Percentiles rank a stretch among this genome's conserved stretches.
phyloP scores from a whole-genome alignment of 2,113 vertebrate species.

The Porphyrio hochstetteri region DNA sequence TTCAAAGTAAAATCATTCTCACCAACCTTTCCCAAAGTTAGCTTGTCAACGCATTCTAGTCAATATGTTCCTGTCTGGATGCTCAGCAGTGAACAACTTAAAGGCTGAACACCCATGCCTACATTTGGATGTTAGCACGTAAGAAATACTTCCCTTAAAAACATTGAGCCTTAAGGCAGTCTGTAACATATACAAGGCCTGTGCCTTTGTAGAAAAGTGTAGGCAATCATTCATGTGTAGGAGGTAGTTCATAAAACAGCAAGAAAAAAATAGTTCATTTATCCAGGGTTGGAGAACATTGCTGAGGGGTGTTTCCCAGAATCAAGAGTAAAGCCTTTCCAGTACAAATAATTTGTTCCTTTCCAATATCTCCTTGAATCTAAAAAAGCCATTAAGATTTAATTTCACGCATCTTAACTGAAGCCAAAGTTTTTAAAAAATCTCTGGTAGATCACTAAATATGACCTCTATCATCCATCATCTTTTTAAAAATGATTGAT shows the following conservation, averaged over 20 bases:
- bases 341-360: constrained; percentile 12
- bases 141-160: background rate
- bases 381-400: background rate
- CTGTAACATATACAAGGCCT: background rate
- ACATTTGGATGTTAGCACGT: background rate
- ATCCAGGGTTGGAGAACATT: background rate
- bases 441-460: background rate
- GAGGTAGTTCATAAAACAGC: background rate
- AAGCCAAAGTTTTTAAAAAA: background rate
- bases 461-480: background rate
- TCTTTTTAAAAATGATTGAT: constrained; percentile 8
- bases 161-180: background rate
- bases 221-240: background rate
- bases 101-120: background rate
- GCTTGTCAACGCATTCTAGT: background rate
- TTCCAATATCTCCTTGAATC: background rate
- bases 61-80: background rate
- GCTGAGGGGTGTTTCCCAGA: constrained; percentile 9
- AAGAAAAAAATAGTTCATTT: background rate
- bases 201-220: background rate
- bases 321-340: background rate
- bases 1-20: background rate
- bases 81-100: background rate
- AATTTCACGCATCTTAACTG: background rate
- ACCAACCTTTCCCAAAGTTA: background rate